These are phyloP conservation scores for Telmatochromis sp. DNA, from an alignment of 2,113 vertebrate genomes.

Conservation along the genomic window DNA sequence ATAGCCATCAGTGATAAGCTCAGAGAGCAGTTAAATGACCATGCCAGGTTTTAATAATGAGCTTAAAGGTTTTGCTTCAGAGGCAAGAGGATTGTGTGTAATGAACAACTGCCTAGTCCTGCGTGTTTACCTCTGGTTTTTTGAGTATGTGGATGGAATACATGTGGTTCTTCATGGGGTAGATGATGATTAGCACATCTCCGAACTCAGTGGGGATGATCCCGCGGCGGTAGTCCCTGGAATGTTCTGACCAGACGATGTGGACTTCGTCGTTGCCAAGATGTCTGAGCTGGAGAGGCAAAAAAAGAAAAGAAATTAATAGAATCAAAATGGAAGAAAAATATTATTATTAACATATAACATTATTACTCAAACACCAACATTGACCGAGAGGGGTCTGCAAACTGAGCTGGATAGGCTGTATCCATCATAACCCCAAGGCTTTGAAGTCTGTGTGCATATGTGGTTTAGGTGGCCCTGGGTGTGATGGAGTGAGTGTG, in stretches of 20 bases:
- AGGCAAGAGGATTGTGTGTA: background rate
- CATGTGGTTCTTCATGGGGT: constrained; percentile 99
- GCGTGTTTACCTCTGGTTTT: constrained; percentile 86
- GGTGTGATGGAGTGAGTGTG: constrained; percentile 52
- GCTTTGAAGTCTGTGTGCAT: constrained; percentile 11
- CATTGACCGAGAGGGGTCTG: background rate
- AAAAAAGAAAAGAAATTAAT: background rate
- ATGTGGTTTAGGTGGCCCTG: constrained; percentile 39
- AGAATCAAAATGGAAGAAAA: background rate
- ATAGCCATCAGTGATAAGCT: background rate
- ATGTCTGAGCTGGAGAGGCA: constrained; percentile 82
- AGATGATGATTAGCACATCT: constrained; percentile 96
- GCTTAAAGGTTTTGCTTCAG: background rate
- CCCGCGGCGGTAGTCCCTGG: constrained; percentile 92
- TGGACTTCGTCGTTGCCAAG: constrained; percentile 98
- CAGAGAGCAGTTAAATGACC: background rate
- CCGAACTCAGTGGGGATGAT: constrained; percentile 99
- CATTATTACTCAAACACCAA: background rate
- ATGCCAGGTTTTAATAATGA: background rate
- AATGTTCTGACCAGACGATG: constrained; percentile 98
- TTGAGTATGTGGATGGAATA: constrained; percentile 98
- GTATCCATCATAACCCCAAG: constrained; percentile 52
- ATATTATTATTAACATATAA: background rate
- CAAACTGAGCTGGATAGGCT: background rate
- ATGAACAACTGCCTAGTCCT: background rate